Evolutionary conservation across 2,797 vertebrate species (phyloP).

Genomic region (Dallia pectoralis): DNA sequence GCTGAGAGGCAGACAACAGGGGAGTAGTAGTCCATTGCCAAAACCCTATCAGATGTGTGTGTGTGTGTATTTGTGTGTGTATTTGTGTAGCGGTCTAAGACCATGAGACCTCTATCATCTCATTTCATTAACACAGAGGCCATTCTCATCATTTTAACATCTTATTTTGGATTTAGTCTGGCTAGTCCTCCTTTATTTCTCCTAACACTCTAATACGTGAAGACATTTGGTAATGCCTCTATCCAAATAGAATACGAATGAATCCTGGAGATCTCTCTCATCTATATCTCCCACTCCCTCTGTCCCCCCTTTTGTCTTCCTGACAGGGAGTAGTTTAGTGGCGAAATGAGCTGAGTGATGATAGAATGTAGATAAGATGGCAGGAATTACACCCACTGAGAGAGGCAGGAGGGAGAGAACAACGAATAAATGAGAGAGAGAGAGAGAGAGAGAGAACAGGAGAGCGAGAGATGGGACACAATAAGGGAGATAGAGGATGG

Average conservation of each 20-base stretch:
- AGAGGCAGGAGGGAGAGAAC: constrained; percentile 26
- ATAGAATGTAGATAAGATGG: constrained; percentile 74
- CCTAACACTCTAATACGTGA: constrained; percentile 47
- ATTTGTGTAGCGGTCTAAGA: neutral
- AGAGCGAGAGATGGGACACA: neutral
- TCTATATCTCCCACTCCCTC: constrained; percentile 11
- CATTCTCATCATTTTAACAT: neutral
- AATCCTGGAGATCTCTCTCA: constrained; percentile 31
- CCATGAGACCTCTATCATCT: neutral
- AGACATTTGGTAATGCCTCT: constrained; percentile 48
- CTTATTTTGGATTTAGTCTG: constrained; percentile 36
- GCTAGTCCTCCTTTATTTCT: neutral
- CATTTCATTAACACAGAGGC: neutral
- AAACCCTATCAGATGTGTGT: constrained; percentile 17
- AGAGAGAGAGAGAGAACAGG: constrained; percentile 27
- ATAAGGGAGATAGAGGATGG: neutral
- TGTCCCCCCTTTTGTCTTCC: neutral
- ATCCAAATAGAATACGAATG: constrained; percentile 44
- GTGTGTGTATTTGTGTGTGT: constrained; percentile 6
- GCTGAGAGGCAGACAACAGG: constrained; percentile 65
- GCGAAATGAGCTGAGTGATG: constrained; percentile 73
- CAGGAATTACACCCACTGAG: constrained; percentile 63
- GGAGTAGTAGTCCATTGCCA: constrained; percentile 65
- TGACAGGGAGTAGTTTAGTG: constrained; percentile 63
- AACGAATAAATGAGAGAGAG: constrained; percentile 2